Conservation (phyloP, 2,113 vertebrate genomes). For the Burhinus oedicnemus region DNA sequence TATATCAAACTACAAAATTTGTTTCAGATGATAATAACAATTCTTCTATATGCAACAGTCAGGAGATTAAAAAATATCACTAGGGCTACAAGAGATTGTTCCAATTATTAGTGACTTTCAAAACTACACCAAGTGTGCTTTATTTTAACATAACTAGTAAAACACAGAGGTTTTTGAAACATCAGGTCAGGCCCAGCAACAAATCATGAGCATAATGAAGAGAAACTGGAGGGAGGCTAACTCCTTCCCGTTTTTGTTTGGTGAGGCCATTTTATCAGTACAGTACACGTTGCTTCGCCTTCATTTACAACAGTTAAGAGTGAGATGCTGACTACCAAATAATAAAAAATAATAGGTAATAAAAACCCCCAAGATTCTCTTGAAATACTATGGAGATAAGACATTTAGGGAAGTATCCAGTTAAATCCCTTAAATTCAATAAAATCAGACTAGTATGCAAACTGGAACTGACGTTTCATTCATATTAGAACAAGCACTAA, state of each 20-base stretch:
- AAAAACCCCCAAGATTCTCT: neutral
- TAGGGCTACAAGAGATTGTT: neutral
- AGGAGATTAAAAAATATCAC: neutral
- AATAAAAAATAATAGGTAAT: neutral
- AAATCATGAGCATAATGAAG: neutral
- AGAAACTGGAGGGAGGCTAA: neutral
- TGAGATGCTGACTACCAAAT: neutral
- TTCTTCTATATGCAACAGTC: neutral
- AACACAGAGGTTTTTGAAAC: neutral
- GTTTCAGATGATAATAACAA: neutral
- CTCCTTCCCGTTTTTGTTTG: neutral
- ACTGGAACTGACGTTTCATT: neutral
- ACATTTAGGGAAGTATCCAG: neutral
- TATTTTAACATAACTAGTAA: neutral
- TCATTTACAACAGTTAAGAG: neutral
- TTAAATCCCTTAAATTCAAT: neutral
- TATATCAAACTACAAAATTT: neutral
- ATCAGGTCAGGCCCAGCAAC: neutral
- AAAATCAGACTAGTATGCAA: neutral
- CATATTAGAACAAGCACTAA: neutral
- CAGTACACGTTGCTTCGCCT: neutral
- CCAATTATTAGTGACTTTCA: neutral
- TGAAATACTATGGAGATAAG: neutral
- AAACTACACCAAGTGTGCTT: neutral
- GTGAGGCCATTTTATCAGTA: neutral